Evolutionary conservation across 2,113 vertebrate species (phyloP), one percentile per base, ranked within the genome.

Genomic region (Prionailurus bengalensis): DNA sequence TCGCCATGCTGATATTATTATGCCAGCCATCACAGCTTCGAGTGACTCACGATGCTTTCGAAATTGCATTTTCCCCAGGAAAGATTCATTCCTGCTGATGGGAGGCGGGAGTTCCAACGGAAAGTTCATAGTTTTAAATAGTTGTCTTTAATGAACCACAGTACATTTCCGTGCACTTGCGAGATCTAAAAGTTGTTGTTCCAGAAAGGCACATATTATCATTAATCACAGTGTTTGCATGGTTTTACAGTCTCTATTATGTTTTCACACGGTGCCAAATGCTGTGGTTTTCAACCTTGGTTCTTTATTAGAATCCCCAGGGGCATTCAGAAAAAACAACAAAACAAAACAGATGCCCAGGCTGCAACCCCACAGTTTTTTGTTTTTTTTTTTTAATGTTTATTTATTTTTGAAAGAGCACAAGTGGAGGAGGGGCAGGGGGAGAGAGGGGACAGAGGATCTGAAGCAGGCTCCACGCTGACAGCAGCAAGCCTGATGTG

Each of bases 21-120:
- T 0, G 14, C 42, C 15, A 3, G 19, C 12, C 29, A n/a, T 36
- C 15, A 13, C 1, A 61, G 42, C n/a, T 55, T 36, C 4, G 14
- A 74, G 7, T 17, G 55, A 81, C 25, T 74, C 53, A 51, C 0
- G 4, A 81, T 66, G 74, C 82, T 81, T 80, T 81, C 31, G 55
- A 65, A 92, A 81, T 14, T 93, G 36, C 42, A 4, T 81, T 66
- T 51, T 73, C 33, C 39, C 42, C 10, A 70, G 79, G 23, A 42
- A 29, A 71, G 61, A 42, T 51, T 61, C 33, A n/a, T 48, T 45
- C 5, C 27, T 42, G 48, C 51, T 33, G 39, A 21, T 63, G 39
- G 70, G 70, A 93, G 39, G 55, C 27, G 5, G 70, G 39, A 48
- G 8, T 58, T 51, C 79, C 91, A 63, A 70, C 27, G 21, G 70